phyloP scores from a whole-genome alignment of 2,113 vertebrate genomes.

The Tachysurus fulvidraco region DNA sequence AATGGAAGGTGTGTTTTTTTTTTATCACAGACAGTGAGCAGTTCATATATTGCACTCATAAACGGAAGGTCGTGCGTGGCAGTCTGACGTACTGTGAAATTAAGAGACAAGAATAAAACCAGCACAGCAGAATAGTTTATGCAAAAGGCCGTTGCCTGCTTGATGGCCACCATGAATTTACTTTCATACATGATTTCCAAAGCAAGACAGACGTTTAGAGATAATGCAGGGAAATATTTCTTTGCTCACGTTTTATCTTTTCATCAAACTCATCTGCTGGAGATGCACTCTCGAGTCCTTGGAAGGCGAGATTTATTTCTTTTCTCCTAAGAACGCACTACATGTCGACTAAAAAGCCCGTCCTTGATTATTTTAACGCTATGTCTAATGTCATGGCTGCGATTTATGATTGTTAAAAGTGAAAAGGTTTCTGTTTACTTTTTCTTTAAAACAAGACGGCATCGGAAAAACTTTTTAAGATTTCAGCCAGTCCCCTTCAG shows the following conservation, averaged over 20 bases:
- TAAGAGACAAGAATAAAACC: background rate
- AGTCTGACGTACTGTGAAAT: conserved; percentile 14
- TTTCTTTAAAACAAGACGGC: background rate
- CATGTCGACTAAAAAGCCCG: background rate
- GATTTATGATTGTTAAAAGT: background rate
- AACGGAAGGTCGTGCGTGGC: background rate
- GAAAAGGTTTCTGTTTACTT: background rate
- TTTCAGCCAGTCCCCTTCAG: background rate
- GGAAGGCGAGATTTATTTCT: background rate
- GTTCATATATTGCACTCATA: background rate
- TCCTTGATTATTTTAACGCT: background rate
- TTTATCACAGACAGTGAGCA: background rate
- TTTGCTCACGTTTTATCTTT: background rate
- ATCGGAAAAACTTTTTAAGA: background rate
- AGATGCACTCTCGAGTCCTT: background rate
- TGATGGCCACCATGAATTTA: background rate
- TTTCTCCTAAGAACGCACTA: background rate
- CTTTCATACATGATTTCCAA: conserved; percentile 2
- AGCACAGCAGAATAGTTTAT: background rate
- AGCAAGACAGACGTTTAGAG: background rate
- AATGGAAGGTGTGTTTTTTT: background rate
- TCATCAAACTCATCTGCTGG: background rate
- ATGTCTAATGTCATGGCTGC: background rate
- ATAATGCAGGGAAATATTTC: background rate
- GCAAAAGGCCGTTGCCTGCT: background rate